Base-by-base conservation (phyloP, 2,888 invertebrate species). In the Chrysodeixis includens region DNA sequence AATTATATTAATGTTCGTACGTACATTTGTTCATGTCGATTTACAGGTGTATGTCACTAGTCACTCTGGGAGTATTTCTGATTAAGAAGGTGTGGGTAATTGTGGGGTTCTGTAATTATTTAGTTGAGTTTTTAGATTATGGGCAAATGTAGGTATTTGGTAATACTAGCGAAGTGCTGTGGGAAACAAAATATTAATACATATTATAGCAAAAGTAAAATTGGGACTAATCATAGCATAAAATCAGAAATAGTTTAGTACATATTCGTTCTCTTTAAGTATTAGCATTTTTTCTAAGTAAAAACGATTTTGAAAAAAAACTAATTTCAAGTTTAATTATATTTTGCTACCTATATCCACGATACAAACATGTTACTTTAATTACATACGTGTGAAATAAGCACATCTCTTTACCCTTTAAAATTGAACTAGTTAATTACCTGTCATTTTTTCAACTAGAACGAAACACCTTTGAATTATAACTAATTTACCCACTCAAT, bases 1-100 rank as follows among this genome's bases (percentile, higher is more conserved):
- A 87, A 90, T 90, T 87, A 88, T 79, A 83, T 79, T 83, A 88
- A 88, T 86, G 84, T 86, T 82, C 79, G 82, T 84, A 83, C 51
- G 67, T 71, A 74, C 73, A 81, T 86, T 85, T 81, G 83, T 84
- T 79, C 69, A 74, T 73, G 88, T 88, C 86, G 79, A 76, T 83
- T 82, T 76, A 66, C 72, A 74, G 62, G 53, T 67, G 56, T 57
- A n/a, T 75, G 78, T 72, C 69, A 67, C 56, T 74, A 40, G 78
- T 72, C 69, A 67, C 56, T 74, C 46, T 67, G 20, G 56, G 52
- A 9, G 26, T 54, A 32, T 16, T 10, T 30, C 26, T 64, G 56
- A 53, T 12, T 52, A 61, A 54, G 49, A 18, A n/a, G n/a, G n/a
- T n/a, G 0, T n/a, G 22, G 26, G 26, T 40, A 30, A 6, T 26